These are phyloP conservation scores for Drosophila meridionalis DNA, from an alignment of 2,888 invertebrate species.

Conservation along the genomic window DNA sequence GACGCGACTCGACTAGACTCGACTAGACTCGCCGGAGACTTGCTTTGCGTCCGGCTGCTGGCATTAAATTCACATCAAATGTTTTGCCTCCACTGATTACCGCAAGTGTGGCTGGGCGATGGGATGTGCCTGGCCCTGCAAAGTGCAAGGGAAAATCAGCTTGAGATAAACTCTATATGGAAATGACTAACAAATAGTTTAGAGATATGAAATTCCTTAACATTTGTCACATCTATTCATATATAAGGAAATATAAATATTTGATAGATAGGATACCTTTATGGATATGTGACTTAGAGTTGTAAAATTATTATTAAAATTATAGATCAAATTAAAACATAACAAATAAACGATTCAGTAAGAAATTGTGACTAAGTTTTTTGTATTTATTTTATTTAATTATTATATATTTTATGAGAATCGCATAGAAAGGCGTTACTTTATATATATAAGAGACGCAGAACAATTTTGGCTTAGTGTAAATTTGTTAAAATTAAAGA, in stretches of 20 bases:
- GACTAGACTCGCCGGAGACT: constrained; percentile 6
- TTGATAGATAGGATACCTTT: too few relatives aligned
- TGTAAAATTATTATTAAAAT: too few relatives aligned
- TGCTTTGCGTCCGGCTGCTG: constrained; percentile 24
- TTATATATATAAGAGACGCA: too few relatives aligned
- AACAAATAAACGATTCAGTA: too few relatives aligned
- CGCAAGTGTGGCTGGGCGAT: constrained; percentile 8
- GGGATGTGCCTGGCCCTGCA: not conserved
- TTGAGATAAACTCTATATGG: not conserved
- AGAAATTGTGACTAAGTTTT: too few relatives aligned
- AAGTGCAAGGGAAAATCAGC: not conserved
- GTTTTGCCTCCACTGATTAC: constrained; percentile 35
- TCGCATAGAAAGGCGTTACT: too few relatives aligned
- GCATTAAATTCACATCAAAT: constrained; percentile 68
- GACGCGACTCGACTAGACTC: not conserved
- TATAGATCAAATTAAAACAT: too few relatives aligned
- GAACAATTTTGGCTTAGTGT: too few relatives aligned
- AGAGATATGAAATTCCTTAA: not conserved
- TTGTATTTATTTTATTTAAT: too few relatives aligned
- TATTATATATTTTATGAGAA: too few relatives aligned
- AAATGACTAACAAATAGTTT: not conserved
- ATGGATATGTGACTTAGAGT: too few relatives aligned
- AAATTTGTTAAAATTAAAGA: too few relatives aligned
- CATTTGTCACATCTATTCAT: not conserved
- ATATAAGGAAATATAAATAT: not conserved